A percentile compares a stretch with the other conserved stretches of the same genome.
Conservation (phyloP, 2,113 vertebrate species). For the Marmota flaviventris region DNA sequence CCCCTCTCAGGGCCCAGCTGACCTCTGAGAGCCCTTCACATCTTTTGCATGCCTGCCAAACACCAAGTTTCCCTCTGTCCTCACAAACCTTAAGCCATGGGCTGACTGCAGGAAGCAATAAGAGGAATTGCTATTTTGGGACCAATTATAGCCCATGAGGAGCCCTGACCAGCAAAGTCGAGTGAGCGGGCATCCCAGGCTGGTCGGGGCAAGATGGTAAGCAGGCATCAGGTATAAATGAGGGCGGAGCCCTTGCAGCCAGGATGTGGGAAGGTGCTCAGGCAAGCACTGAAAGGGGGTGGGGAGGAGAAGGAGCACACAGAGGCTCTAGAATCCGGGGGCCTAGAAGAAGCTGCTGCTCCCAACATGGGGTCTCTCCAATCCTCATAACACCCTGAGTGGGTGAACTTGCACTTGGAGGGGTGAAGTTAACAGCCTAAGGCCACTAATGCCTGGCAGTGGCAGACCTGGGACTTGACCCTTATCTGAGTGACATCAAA, state of each 20-base stretch:
- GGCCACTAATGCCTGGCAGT: neutral
- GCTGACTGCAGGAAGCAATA: slow-evolving; percentile 63
- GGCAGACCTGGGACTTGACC: neutral
- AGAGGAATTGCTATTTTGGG: slow-evolving; percentile 77
- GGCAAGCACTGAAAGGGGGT: neutral
- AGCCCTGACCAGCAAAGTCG: slow-evolving; percentile 59
- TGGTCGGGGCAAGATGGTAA: neutral
- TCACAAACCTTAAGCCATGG: slow-evolving; percentile 60
- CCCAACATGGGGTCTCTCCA: neutral
- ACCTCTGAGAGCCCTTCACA: slow-evolving; percentile 71
- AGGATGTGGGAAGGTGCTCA: neutral
- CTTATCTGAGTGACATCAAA: neutral
- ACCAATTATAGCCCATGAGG: slow-evolving; percentile 56
- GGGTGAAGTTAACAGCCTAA: slow-evolving; percentile 8
- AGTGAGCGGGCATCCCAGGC: neutral
- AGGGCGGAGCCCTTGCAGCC: neutral
- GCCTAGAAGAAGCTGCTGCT: neutral
- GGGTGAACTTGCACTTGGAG: neutral
- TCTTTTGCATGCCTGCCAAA: slow-evolving; percentile 69
- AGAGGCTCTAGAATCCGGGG: neutral
- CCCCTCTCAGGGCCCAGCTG: slow-evolving; percentile 3
- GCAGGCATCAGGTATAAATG: neutral
- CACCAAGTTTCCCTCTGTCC: slow-evolving; percentile 59
- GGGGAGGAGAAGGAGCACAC: neutral
- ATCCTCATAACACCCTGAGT: neutral